Evolutionary conservation across 1,140 invertebrate species (phyloP), one percentile per base, ranked within the genome.

Genomic region (Stegodyphus dumicola): DNA sequence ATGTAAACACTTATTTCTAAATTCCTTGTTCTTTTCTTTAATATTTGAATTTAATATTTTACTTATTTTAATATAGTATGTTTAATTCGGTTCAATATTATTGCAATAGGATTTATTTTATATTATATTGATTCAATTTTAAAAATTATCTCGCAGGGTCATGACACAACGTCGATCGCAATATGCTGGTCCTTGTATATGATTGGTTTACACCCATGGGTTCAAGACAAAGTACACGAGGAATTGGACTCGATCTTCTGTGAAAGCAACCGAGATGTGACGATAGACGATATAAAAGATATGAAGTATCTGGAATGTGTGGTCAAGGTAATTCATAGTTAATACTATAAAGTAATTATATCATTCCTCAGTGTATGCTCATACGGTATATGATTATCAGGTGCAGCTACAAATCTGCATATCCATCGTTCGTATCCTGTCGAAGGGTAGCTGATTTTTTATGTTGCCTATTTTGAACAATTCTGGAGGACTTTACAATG

Each of bases 191-290:
- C 90, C 2, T 87, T 97, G 77, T 92, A 96, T 74, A 94, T 95
- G 87, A 90, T 97, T 87, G 92, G 96, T 0, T 90, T 94, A 64
- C 92, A 95, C 89, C 95, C 94, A 18, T 92, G 95, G 18, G 93
- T 96, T 2, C 96, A 97, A 88, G 92, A 91, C 78, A 95, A 94
- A 90, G 95, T 95, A 0, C 95, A 95, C 86, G 92, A 93, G 69
- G 96, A 97, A 92, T 94, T 97, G 86, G 95, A 96, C 88, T 89
- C 90, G 87, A 92, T 96, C 0, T 91, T 97, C 52, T 94, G 94
- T 13, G 88, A 89, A 15, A 15, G 64, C 15, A 89, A 92, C 2
- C 90, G 92, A 54, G 87, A 89, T 5, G 90, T 92, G 0, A 93
- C 92, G 0, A 90, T 92, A 86, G 93, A 94, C 76, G 94, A 95